phyloP scores from a whole-genome alignment of 2,113 vertebrate species.

The Sander lucioperca region DNA sequence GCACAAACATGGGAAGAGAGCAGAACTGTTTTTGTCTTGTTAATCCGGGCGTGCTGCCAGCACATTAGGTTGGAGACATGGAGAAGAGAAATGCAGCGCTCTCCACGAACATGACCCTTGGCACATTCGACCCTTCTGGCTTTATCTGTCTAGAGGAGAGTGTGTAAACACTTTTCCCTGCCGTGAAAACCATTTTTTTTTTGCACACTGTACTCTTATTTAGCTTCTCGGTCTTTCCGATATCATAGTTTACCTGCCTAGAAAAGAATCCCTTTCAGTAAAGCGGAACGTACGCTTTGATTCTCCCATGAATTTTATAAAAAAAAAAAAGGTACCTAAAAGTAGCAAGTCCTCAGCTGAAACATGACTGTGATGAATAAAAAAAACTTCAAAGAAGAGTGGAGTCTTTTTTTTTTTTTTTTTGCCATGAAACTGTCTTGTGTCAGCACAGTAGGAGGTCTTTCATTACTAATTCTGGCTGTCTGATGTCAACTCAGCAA shows the following conservation, averaged over 20 bases:
- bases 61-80: conserved; percentile 67
- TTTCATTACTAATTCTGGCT: conserved; percentile 20
- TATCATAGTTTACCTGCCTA: conserved; percentile 4
- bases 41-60: conserved; percentile 71
- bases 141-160: conserved; percentile 58
- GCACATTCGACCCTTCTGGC: conserved; percentile 38
- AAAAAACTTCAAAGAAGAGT: too few relatives aligned
- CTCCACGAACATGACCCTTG: conserved; percentile 61
- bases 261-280: neutral
- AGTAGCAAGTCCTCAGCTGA: neutral
- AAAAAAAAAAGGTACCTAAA: conserved; percentile 5
- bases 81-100: conserved; percentile 66
- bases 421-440: conserved; percentile 31
- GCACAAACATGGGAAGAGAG: conserved; percentile 43
- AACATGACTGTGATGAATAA: neutral
- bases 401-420: too few relatives aligned
- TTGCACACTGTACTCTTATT: neutral
- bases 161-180: conserved; percentile 48
- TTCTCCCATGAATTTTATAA: neutral
- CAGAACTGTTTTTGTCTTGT: conserved; percentile 65
- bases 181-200: neutral
- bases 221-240: conserved; percentile 13
- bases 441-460: conserved; percentile 20
- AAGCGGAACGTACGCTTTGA: neutral
- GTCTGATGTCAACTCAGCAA: conserved; percentile 26